Base-by-base conservation (phyloP, 2,797 vertebrate species). In the Tiaroga cobitis region DNA sequence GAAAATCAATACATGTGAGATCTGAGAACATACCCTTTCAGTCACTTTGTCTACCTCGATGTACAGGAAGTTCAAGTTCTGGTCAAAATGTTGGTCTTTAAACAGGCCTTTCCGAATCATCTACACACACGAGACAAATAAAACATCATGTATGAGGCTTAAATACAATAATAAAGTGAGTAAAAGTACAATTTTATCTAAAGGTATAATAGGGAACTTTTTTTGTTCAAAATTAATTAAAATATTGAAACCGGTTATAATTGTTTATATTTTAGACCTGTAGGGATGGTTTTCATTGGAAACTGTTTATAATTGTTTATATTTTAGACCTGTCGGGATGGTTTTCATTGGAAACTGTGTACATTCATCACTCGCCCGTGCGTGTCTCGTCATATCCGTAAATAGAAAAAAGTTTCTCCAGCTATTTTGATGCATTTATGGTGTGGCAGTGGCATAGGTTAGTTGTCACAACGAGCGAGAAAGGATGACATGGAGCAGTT, bases 1-100 rank as follows among this genome's bases (percentile, higher is more conserved):
- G 29, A 74, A 19, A 82, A 54, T 16, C 9, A 81, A 19, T 15
- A 51, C 43, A 21, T 3, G 32, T 41, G 19, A 82, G 21, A 1
- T 41, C 37, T 74, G 69, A 72, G 24, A 26, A 93, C 95, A 94
- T 94, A 99, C 98, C 97, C 98, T 96, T 94, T 99, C 98, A 0
- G 98, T 99, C 89, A 99, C 98, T 99, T 99, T 99, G 94, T 99
- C 98, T 86, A 99, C 98, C 96, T 99, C 98, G 94, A 99, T 99
- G 93, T 99, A 99, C 94, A 99, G 96, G 92, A 99, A 99, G 95
- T 99, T 99, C 91, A 99, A 93, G 91, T 99, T 99, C 94, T 98
- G 96, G 95, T 99, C 98, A 92, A 99, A 99, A 94, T 99, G 98
- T 90, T 99, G 98, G 94, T 99, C 98, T 97, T 99, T 99, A 94